A percentile compares a stretch with the other conserved stretches of the same genome.
These are phyloP conservation scores for Aplysia californica DNA, from an alignment of 1,140 invertebrate genomes.

Conservation along the genomic window DNA sequence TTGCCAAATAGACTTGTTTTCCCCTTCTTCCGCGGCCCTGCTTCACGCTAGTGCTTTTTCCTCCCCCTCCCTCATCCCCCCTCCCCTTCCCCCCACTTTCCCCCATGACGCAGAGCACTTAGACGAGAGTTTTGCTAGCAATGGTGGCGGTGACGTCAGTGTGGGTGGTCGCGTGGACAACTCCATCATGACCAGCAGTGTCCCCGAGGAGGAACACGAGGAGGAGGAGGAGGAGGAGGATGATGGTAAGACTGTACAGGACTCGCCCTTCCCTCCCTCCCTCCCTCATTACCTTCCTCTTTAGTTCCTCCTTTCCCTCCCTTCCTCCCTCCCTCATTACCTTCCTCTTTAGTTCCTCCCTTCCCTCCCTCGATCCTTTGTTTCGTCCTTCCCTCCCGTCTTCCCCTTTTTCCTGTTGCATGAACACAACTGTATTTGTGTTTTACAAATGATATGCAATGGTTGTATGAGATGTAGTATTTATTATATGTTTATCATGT, in stretches of 20 bases:
- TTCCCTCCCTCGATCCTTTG: not conserved
- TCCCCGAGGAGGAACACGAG: not conserved
- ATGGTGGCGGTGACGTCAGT: not conserved
- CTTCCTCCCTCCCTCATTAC: not conserved
- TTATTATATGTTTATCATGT: no score
- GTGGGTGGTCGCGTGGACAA: not conserved
- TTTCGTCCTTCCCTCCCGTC: not conserved
- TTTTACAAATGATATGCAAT: no score
- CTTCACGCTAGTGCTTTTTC: not conserved
- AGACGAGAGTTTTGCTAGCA: constrained; percentile 18
- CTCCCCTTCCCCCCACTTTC: no score
- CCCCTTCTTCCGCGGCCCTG: not conserved
- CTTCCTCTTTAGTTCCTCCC: not conserved
- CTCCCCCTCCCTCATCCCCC: not conserved
- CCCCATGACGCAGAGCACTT: constrained; percentile 18
- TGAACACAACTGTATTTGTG: no score
- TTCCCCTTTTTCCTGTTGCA: not conserved
- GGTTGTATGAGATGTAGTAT: no score
- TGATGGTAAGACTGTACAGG: constrained; percentile 13
- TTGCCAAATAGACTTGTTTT: no score
- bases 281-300: not conserved
- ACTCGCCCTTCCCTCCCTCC: not conserved
- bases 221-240: constrained; percentile 14
- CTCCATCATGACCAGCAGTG: not conserved
- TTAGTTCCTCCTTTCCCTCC: not conserved